Conservation (phyloP, 2,113 vertebrate genomes). For the Panthera tigris region DNA sequence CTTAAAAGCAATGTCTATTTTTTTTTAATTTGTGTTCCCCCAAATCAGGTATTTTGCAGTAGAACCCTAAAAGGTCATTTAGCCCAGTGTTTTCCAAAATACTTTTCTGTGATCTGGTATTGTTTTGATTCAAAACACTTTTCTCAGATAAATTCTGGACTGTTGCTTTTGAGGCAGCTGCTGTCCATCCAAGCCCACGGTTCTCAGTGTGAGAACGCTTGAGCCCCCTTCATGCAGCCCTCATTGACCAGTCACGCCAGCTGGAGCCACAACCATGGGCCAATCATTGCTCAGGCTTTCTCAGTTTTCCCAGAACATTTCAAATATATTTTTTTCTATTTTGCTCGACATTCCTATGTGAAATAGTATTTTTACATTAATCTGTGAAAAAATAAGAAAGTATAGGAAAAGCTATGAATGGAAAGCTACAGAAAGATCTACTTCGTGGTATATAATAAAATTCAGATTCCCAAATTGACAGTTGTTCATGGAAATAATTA, state of each 20-base stretch:
- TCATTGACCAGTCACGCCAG: background rate
- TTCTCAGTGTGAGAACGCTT: background rate
- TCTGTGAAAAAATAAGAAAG: background rate
- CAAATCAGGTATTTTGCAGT: background rate
- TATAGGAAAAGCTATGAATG: background rate
- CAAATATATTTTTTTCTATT: background rate
- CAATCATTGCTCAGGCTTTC: background rate
- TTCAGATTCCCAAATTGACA: background rate
- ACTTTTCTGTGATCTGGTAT: background rate
- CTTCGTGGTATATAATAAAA: background rate
- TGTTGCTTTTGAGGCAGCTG: background rate
- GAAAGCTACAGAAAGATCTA: background rate
- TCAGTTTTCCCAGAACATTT: background rate
- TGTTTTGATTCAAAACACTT: background rate
- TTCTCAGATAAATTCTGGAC: background rate
- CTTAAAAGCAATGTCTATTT: background rate
- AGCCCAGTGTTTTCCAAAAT: background rate
- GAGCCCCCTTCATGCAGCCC: background rate
- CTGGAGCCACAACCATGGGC: background rate
- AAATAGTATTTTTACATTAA: background rate
- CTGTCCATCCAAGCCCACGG: fast-evolving
- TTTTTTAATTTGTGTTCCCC: background rate
- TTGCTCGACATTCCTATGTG: background rate
- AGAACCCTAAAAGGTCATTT: background rate
- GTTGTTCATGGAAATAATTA: background rate